Base-by-base conservation (phyloP, 2,888 invertebrate genomes). In the Ophion ventricosus region DNA sequence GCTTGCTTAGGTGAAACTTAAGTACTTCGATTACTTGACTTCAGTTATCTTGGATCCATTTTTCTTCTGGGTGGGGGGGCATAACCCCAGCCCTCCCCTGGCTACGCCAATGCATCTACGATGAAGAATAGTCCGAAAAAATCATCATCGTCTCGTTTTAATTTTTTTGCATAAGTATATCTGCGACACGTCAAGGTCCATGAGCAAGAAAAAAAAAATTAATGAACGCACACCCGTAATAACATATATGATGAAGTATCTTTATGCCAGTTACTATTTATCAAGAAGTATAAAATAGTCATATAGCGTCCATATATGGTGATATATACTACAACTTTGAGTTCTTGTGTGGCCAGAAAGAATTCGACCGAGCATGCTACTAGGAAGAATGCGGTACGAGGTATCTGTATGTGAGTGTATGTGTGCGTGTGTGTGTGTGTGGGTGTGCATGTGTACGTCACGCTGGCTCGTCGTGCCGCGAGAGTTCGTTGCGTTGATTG, bases 401-500 rank as follows among this genome's bases (percentile, higher is more conserved):
- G 29, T 23, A 56, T 8, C 8, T 59, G 26, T 56, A 8, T 26
- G 29, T 26, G 57, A 26, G 57, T 2, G 20, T 26, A 20, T 25
- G 26, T 43, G 59, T 73, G 17, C 43, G 35, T 56, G 20, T 56
- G 29, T 59, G 20, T 17, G 29, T 23, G 49, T 23, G n/a, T 43
- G 26, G 25, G 20, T 17, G 29, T 20, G 57, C 25, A 40, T 8
- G 20, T 83, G 83, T 85, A 80, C 76, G 82, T 82, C 82, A 79
- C 75, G 82, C 80, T 80, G 84, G 78, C 73, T 86, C 67, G 69
- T 83, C 79, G 82, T 82, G 84, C 85, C 66, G 80, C 79, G 81
- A 84, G 85, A 86, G 85, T 76, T 78, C 59, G 80, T 78, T 76
- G 85, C 85, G 84, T 87, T 82, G 88, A 89, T 89, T 87, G 89